Evolutionary conservation across 2,797 vertebrate genomes (phyloP), one percentile per base, ranked within the genome.

Genomic region (Amniataba percoides): DNA sequence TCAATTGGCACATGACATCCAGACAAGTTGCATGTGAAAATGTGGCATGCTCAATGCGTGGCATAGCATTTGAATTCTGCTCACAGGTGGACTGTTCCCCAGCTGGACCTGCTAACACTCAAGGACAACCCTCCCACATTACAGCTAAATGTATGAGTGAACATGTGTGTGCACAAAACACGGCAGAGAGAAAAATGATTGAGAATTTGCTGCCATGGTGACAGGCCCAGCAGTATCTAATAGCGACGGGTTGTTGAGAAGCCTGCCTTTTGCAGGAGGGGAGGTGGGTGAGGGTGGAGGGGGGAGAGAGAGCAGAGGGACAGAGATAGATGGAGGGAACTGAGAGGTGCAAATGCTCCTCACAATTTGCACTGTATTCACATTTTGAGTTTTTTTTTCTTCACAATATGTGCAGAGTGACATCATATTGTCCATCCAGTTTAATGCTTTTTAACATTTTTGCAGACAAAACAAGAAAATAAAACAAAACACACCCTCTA

Each of bases 161-260:
- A 40, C n/a, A 57, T 57, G 71, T 61, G 76, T 55, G 56, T 58
- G 48, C 75, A 80, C 12, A 25, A 43, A 86, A 85, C 75, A 80
- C 74, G 74, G 82, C 73, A 57, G 78, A 81, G 82, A 89, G 76
- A 87, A 91, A 31, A 91, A 93, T 90, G 88, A 95, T 91, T 89
- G 92, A 95, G 88, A 94, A 86, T 91, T 90, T 86, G 94, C 94
- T 95, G 91, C 94, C 94, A 96, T 96, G 95, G 93, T 72, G 93
- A 96, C 93, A 88, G 84, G 91, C 89, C 84, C 88, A 87, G 93
- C 90, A 93, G 93, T 95, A 93, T 95, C 94, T 94, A 93, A 94
- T 94, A 90, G 94, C 93, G 94, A 93, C 90, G 81, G 82, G 91
- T 90, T 94, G 90, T 88, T 92, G 92, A 88, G 91, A 86, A 92